These are phyloP conservation scores for Micrasema minimum DNA, from an alignment of 1,140 invertebrate genomes.

Conservation along the genomic window DNA sequence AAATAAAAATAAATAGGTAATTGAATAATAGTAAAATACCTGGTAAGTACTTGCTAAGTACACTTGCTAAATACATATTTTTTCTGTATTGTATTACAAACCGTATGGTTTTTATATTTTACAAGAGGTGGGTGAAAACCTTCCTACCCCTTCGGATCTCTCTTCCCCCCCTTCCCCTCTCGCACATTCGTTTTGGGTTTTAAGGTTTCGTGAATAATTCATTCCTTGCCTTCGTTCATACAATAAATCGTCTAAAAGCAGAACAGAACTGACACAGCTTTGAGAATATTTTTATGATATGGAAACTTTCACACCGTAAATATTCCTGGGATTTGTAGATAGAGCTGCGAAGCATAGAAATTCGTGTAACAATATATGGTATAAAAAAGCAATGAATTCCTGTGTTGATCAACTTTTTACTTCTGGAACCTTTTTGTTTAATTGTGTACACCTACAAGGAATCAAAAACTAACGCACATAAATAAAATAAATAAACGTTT, in stretches of 20 bases:
- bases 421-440: no score
- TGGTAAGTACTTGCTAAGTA: no score
- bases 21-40: no score
- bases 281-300: slow-evolving; percentile 10
- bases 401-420: no score
- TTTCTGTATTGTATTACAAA: neutral
- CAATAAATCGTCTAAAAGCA: slow-evolving; percentile 46
- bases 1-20: no score
- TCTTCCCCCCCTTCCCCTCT: neutral
- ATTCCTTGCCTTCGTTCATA: slow-evolving; percentile 40
- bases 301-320: slow-evolving; percentile 10
- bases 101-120: neutral
- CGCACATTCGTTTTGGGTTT: slow-evolving; percentile 29
- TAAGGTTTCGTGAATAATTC: slow-evolving; percentile 49
- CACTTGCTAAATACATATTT: neutral
- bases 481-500: no score
- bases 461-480: no score
- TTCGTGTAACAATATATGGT: no score
- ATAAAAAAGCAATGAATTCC: no score
- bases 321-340: slow-evolving; percentile 7
- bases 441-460: no score
- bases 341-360: neutral
- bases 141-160: slow-evolving; percentile 1
- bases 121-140: slow-evolving; percentile 1
- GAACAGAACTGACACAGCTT: slow-evolving; percentile 15